Evolutionary conservation across 1,140 invertebrate species (phyloP), one percentile per base, ranked within the genome.

Genomic region (Drosophila lowei): DNA sequence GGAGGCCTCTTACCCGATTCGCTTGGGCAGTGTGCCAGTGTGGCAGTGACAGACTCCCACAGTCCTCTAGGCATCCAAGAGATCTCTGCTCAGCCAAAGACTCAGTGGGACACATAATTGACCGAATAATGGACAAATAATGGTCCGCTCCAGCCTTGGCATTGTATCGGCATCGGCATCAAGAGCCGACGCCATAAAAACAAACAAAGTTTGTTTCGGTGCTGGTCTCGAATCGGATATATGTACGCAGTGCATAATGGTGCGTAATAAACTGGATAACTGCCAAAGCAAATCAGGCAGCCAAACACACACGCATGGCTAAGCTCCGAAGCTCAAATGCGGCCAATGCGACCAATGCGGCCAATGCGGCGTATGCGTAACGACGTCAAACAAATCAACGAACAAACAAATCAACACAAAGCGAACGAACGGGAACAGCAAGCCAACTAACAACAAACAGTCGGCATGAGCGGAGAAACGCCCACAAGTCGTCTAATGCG

Each of bases 301-400:
- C 44, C 23, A 63, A 30, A 50, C 55, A 30, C 59, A 76, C 77
- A 70, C 60, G 60, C 65, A 54, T 43, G 47, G 77, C 61, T 84
- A 84, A 81, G 62, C 18, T 76, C 62, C 23, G 47, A 77, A 57
- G 38, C 49, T 38, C 38, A 23, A 67, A 63, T 30, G 61, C 47
- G 44, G 55, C 77, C 77, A 80, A 2, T 18, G 18, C 18, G 18
- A 18, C 18, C 18, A 67, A 63, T 30, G 57, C 47, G 44, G 55
- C 77, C 77, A 80, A 80, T 72, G 61, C 65, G 73, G 66, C 68
- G 81, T 74, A 85, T 85, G 83, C 81, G 83, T 88, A 86, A 77
- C 77, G 64, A 84, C 59, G 59, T 67, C 80, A 61, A 84, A 58
- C 76, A 59, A 49, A 66, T 55, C 65, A 38, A 23, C 21, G 21